These are phyloP conservation scores for Andinoacara biseriatus DNA, from an alignment of 2,113 vertebrate genomes.

Conservation along the genomic window DNA sequence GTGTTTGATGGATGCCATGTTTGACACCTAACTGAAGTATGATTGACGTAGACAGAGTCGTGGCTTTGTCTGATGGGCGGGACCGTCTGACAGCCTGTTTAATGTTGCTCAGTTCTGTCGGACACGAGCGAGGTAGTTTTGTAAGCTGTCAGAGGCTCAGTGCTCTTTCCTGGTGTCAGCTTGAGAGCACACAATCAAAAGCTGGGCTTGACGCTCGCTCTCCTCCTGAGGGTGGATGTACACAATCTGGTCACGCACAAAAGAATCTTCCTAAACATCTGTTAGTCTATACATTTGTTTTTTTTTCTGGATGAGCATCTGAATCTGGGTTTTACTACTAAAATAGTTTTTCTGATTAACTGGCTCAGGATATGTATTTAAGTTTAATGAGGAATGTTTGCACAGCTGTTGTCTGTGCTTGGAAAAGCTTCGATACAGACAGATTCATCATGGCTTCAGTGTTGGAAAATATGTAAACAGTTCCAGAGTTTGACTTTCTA, in stretches of 20 bases:
- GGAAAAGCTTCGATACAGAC: not conserved
- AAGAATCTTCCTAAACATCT: not conserved
- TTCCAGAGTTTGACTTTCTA: not conserved
- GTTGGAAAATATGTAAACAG: not conserved
- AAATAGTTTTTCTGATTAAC: slow-evolving; percentile 1
- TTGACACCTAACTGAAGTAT: not conserved
- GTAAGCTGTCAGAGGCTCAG: slow-evolving; percentile 34
- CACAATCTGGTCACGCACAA: not conserved
- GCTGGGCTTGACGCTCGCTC: not conserved
- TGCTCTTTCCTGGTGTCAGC: slow-evolving; percentile 42
- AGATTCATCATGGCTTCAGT: not conserved
- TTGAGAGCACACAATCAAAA: slow-evolving; percentile 38
- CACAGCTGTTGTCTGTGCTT: slow-evolving; percentile 21
- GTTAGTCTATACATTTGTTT: not conserved
- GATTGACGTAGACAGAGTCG: slow-evolving; percentile 37
- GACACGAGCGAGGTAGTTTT: slow-evolving; percentile 41
- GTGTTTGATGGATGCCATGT: slow-evolving; percentile 28
- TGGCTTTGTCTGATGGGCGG: slow-evolving; percentile 7
- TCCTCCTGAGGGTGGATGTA: slow-evolving; percentile 18
- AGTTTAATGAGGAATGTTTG: slow-evolving; percentile 11
- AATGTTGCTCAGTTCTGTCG: slow-evolving; percentile 22
- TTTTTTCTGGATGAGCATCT: not conserved
- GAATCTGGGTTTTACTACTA: not conserved
- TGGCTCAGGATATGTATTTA: slow-evolving; percentile 15
- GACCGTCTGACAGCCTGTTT: slow-evolving; percentile 30